A percentile compares a stretch with the other conserved stretches of the same genome.
These are phyloP conservation scores for Osmerus mordax DNA, from an alignment of 2,113 vertebrate genomes.

Conservation along the genomic window DNA sequence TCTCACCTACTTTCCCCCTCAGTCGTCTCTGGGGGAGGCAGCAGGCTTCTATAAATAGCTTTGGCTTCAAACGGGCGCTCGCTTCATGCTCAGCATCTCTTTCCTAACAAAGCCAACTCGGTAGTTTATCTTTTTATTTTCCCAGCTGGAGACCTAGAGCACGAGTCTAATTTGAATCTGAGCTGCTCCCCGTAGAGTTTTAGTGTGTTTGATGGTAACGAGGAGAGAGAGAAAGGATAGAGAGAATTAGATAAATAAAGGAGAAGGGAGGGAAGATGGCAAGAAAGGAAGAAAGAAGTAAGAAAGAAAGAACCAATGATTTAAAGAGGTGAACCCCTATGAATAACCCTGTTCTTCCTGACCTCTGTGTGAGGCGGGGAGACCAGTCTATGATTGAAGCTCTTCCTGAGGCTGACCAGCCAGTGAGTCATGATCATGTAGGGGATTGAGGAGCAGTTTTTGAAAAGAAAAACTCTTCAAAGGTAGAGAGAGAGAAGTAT, in stretches of 20 bases:
- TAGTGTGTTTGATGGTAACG: constrained; percentile 59
- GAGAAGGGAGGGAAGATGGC: neutral
- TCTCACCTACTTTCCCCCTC: constrained; percentile 62
- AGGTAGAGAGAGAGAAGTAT: neutral
- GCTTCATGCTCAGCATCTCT: constrained; percentile 56
- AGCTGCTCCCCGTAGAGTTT: constrained; percentile 49
- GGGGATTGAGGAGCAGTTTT: no score
- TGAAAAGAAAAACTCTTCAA: neutral
- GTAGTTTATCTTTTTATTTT: constrained; percentile 48
- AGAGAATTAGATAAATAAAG: neutral
- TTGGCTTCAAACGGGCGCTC: constrained; percentile 55
- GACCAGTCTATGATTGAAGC: neutral
- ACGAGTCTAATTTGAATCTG: constrained; percentile 64
- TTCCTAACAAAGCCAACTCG: constrained; percentile 61
- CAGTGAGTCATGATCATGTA: no score
- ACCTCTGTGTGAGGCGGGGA: neutral
- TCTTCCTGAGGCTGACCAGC: no score
- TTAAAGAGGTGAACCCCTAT: neutral
- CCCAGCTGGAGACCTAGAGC: constrained; percentile 58
- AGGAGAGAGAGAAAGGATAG: constrained; percentile 25
- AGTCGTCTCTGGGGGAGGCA: constrained; percentile 48
- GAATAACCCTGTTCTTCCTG: no score
- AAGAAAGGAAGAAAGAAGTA: neutral
- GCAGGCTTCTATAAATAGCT: constrained; percentile 63
- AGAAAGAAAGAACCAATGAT: neutral